Evolutionary conservation across 2,797 vertebrate species (phyloP).

Genomic region (Acestrorhynchus altus): DNA sequence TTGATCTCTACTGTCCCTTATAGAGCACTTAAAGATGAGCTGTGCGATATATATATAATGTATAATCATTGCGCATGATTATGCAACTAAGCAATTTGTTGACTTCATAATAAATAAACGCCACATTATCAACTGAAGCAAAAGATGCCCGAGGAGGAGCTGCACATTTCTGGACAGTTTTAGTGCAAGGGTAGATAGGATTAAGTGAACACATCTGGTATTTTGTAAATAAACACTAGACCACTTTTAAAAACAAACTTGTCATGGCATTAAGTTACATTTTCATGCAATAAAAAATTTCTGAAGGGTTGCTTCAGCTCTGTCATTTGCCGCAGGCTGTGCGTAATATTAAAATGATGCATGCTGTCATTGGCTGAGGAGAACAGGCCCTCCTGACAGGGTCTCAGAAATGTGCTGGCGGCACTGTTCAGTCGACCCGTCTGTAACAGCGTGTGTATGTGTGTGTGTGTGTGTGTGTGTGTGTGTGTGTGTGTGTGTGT

Average conservation of each 20-base stretch:
- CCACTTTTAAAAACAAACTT: background rate
- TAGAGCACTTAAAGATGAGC: no score
- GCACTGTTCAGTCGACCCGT: slow-evolving; percentile 20
- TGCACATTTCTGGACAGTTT: background rate
- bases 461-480: background rate
- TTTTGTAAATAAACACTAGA: background rate
- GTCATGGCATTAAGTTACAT: slow-evolving; percentile 9
- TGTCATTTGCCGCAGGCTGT: slow-evolving; percentile 17
- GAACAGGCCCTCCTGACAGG: slow-evolving; percentile 30
- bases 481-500: background rate
- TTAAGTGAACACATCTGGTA: background rate
- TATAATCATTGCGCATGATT: background rate
- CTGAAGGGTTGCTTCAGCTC: background rate
- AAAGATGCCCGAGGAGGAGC: background rate
- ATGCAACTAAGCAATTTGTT: background rate
- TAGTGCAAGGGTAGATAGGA: background rate
- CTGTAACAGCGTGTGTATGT: slow-evolving; percentile 19
- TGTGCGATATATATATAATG: no score
- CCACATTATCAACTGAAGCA: slow-evolving; percentile 3
- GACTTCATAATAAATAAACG: background rate
- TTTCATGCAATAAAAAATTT: slow-evolving; percentile 13
- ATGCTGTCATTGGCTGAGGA: slow-evolving; percentile 33
- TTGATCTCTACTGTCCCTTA: no score
- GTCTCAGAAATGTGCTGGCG: slow-evolving; percentile 4
- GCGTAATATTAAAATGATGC: slow-evolving; percentile 39